A percentile compares a stretch with the other conserved stretches of the same genome.
Evolutionary conservation across 2,797 vertebrate genomes (phyloP).

Genomic region (Synaphobranchus kaupii): DNA sequence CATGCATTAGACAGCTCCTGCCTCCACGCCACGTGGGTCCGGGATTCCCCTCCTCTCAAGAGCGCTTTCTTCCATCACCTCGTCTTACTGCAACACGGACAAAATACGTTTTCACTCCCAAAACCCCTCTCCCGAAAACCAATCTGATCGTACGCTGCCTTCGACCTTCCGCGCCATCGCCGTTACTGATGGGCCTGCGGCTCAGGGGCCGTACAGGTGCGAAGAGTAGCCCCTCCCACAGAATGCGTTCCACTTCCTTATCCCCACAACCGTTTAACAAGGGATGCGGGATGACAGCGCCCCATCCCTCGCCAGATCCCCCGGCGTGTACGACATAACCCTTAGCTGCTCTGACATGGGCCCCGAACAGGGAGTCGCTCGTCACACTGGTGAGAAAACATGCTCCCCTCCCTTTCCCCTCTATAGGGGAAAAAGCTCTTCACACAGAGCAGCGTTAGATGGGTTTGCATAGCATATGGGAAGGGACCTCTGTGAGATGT

Average conservation of each 20-base stretch:
- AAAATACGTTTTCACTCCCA: background rate
- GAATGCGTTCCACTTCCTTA: background rate
- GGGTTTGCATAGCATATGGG: constrained; percentile 48
- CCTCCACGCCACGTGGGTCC: background rate
- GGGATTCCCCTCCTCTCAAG: background rate
- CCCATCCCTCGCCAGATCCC: background rate
- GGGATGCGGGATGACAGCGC: constrained; percentile 9
- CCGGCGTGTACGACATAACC: constrained; percentile 10
- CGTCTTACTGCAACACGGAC: background rate
- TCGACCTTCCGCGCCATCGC: background rate
- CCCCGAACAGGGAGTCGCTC: constrained; percentile 29
- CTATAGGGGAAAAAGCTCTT: background rate
- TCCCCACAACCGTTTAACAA: background rate
- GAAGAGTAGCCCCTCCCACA: background rate
- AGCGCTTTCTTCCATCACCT: background rate
- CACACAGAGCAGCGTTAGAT: background rate
- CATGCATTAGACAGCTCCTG: background rate
- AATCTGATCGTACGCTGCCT: background rate
- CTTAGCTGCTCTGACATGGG: constrained; percentile 19
- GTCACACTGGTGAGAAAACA: constrained; percentile 29
- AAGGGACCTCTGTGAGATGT: constrained; percentile 42
- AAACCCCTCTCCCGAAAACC: background rate
- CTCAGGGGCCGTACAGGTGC: background rate
- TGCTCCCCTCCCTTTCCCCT: constrained; percentile 8
- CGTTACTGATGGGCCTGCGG: background rate